These are phyloP conservation scores for Panzeria rudis DNA, from an alignment of 2,888 invertebrate genomes.

Conservation along the genomic window DNA sequence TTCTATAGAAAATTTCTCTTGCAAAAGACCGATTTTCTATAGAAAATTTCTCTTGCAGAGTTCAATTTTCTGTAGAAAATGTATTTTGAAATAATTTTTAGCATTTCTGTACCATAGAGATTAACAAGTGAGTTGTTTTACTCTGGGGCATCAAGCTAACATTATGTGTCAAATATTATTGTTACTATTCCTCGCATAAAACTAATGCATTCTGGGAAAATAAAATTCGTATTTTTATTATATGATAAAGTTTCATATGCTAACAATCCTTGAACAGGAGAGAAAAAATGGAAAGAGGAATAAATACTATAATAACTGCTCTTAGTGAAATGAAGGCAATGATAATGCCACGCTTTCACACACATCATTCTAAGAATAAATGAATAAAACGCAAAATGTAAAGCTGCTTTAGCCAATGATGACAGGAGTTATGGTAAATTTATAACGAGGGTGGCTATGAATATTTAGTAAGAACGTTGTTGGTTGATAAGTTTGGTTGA, in stretches of 20 bases:
- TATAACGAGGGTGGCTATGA: background rate
- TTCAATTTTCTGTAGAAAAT: background rate
- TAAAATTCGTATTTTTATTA: background rate
- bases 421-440: conserved; percentile 22
- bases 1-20: background rate
- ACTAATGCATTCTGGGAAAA: conserved; percentile 51
- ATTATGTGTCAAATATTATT: conserved; percentile 54
- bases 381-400: conserved; percentile 75
- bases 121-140: background rate
- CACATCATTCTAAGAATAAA: conserved; percentile 67
- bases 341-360: conserved; percentile 43
- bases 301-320: conserved; percentile 34
- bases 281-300: background rate
- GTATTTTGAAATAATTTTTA: background rate
- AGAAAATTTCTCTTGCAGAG: background rate
- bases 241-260: conserved; percentile 29
- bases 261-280: conserved; percentile 50
- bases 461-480: background rate
- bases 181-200: conserved; percentile 19
- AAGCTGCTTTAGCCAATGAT: conserved; percentile 73
- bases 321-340: conserved; percentile 56
- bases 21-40: background rate
- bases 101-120: background rate
- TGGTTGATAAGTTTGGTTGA: no score
- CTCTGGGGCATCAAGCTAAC: background rate